Conservation (phyloP, 2,113 vertebrate genomes). For the Ranitomeya variabilis region DNA sequence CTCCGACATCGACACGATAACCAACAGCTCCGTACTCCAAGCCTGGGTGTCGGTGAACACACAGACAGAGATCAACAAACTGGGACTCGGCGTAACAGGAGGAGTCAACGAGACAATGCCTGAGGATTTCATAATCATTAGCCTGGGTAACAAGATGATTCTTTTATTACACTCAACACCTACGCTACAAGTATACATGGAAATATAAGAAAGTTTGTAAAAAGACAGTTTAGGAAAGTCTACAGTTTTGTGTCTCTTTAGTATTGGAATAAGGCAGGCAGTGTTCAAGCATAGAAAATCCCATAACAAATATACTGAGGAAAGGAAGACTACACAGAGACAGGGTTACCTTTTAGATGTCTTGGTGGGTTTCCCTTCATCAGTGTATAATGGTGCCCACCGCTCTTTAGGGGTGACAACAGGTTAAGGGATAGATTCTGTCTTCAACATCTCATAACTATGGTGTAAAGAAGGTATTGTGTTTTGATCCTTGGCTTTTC, state of each 20-base stretch:
- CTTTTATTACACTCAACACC: neutral
- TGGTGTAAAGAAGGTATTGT: neutral
- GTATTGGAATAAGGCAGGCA: no score
- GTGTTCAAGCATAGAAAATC: neutral
- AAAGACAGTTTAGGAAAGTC: neutral
- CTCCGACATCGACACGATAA: conserved; percentile 45
- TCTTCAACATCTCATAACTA: neutral
- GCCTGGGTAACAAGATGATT: conserved; percentile 16
- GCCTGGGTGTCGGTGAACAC: conserved; percentile 46
- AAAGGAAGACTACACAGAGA: neutral
- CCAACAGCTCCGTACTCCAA: conserved; percentile 26
- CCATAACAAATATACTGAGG: neutral
- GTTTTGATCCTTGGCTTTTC: neutral
- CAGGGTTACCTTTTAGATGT: neutral
- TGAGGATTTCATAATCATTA: conserved; percentile 33
- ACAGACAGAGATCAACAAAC: conserved; percentile 38
- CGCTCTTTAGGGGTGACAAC: no score
- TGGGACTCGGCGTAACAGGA: conserved; percentile 16
- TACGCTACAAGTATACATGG: neutral
- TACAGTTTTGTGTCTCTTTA: no score
- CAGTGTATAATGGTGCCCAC: no score
- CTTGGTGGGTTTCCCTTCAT: neutral
- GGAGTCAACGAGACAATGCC: conserved; percentile 38
- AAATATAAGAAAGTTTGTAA: neutral
- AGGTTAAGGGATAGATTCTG: neutral